Percentiles rank a stretch among this genome's conserved stretches.
These are phyloP conservation scores for Micropterix aruncella DNA, from an alignment of 2,888 invertebrate species.

Conservation along the genomic window DNA sequence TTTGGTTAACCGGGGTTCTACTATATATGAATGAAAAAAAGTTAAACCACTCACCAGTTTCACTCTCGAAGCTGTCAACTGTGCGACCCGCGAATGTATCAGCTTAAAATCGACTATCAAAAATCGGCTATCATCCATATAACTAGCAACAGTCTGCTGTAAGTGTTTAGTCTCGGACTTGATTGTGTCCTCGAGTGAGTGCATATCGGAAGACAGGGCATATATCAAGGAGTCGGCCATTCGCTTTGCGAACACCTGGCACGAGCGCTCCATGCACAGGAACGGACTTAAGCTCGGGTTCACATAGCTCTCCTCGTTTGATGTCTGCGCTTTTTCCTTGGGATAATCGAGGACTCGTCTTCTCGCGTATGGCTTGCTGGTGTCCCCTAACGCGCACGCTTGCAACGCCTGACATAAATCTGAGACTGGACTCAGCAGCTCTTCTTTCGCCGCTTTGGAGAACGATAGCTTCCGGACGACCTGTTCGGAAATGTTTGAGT, in stretches of 20 bases:
- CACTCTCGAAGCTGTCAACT: constrained; percentile 45
- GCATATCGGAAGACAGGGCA: constrained; percentile 38
- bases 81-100: constrained; percentile 50
- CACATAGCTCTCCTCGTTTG: constrained; percentile 5
- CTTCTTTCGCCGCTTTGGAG: constrained; percentile 3
- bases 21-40: too few species aligned
- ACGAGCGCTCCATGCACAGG: constrained; percentile 30
- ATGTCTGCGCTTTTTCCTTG: not conserved
- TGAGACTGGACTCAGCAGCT: constrained; percentile 35
- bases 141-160: constrained; percentile 51
- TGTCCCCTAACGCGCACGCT: constrained; percentile 34
- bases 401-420: constrained; percentile 44
- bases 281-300: constrained; percentile 30
- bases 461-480: constrained; percentile 2
- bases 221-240: constrained; percentile 48
- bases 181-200: constrained; percentile 41
- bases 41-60: constrained; percentile 22
- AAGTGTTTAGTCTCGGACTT: constrained; percentile 54
- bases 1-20: too few species aligned
- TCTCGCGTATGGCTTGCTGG: constrained; percentile 17
- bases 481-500: not conserved
- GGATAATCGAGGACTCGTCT: too few species aligned
- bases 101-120: constrained; percentile 46
- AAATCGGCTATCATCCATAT: constrained; percentile 54
- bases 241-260: constrained; percentile 53